phyloP scores from a whole-genome alignment of 2,797 vertebrate genomes.

The Erethizon dorsatum region DNA sequence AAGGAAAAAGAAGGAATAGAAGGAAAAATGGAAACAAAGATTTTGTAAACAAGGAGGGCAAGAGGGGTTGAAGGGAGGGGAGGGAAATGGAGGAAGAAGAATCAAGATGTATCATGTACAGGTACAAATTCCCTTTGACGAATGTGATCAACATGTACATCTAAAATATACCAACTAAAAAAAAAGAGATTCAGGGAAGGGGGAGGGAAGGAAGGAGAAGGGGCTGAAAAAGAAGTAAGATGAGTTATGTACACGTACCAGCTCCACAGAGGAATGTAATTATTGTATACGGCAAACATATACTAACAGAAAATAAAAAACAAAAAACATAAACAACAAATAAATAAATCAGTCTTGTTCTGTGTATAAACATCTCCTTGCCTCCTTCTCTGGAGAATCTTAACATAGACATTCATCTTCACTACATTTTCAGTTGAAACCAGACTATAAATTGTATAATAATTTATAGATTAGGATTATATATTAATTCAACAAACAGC shows the following conservation, averaged over 20 bases:
- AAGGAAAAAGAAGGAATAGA: too few species aligned
- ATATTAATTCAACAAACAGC: background rate
- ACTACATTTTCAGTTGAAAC: background rate
- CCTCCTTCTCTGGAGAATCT: background rate
- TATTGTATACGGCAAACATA: background rate
- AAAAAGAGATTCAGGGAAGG: background rate
- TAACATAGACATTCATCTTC: background rate
- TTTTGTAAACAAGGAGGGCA: too few species aligned
- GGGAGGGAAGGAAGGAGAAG: background rate
- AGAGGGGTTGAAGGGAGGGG: too few species aligned
- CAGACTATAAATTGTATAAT: background rate
- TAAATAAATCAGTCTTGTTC: background rate
- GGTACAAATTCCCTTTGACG: too few species aligned
- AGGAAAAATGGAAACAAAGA: too few species aligned
- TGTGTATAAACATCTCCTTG: background rate
- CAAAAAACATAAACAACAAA: background rate
- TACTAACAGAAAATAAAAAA: background rate
- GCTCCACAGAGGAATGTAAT: fast-evolving
- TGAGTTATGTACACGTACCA: background rate
- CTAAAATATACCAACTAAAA: background rate
- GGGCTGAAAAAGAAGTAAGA: background rate
- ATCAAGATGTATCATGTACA: too few species aligned
- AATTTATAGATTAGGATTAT: background rate
- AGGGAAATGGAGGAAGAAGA: too few species aligned
- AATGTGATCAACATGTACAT: too few species aligned